A percentile compares a stretch with the other conserved stretches of the same genome.
phyloP scores from a whole-genome alignment of 2,888 invertebrate genomes.

The Mythimna albipuncta region DNA sequence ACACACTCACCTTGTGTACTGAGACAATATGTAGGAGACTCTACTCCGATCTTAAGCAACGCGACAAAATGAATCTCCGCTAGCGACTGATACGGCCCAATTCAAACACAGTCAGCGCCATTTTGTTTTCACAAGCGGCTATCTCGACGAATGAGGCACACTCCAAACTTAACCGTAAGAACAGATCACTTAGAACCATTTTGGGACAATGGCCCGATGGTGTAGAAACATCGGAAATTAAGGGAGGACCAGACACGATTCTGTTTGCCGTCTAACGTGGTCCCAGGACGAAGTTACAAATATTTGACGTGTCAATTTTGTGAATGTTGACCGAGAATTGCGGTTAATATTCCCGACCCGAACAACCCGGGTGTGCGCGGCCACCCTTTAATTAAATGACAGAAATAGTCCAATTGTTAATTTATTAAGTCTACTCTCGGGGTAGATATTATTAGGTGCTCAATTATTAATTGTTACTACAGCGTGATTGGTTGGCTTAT shows the following conservation, averaged over 20 bases:
- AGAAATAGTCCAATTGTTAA: slow-evolving; percentile 88
- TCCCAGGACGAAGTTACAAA: slow-evolving; percentile 91
- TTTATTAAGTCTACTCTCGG: slow-evolving; percentile 79
- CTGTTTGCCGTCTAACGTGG: slow-evolving; percentile 90
- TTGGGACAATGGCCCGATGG: slow-evolving; percentile 67
- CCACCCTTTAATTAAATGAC: slow-evolving; percentile 89
- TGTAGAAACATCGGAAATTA: slow-evolving; percentile 90
- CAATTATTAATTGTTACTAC: slow-evolving; percentile 70
- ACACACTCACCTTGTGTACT: slow-evolving; percentile 89
- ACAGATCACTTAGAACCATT: slow-evolving; percentile 71
- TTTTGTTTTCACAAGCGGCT: slow-evolving; percentile 90
- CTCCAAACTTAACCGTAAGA: slow-evolving; percentile 76
- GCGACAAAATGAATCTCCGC: slow-evolving; percentile 91
- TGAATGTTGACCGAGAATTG: slow-evolving; percentile 91
- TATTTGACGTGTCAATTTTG: slow-evolving; percentile 91
- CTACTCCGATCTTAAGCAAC: slow-evolving; percentile 89
- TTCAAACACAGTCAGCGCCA: slow-evolving; percentile 90
- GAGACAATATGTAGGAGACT: slow-evolving; percentile 89
- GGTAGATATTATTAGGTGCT: slow-evolving; percentile 72
- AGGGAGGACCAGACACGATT: slow-evolving; percentile 90
- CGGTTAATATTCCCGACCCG: slow-evolving; percentile 90
- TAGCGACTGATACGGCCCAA: slow-evolving; percentile 90
- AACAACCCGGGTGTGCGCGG: slow-evolving; percentile 82
- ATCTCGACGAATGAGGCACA: slow-evolving; percentile 73
- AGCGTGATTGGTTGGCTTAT: slow-evolving; percentile 31